Evolutionary conservation across 2,113 vertebrate species (phyloP).

Genomic region (Triplophysa tibetana): DNA sequence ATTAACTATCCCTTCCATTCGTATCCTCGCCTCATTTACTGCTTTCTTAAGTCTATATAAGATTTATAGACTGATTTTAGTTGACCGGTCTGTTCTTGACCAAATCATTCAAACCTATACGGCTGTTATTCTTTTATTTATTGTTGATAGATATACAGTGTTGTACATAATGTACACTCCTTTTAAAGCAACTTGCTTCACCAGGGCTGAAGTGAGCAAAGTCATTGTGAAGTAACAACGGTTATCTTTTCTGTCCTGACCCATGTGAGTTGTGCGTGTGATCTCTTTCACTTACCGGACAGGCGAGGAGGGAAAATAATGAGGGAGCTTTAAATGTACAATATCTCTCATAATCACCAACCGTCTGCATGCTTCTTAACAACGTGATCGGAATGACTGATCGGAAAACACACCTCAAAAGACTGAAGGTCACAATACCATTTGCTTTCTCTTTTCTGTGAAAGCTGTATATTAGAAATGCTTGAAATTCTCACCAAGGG

Average conservation of each 20-base stretch:
- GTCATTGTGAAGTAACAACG: neutral
- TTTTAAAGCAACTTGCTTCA: conserved; percentile 8
- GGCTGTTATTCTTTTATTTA: too few species aligned
- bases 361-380: conserved; percentile 23
- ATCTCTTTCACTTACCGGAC: conserved; percentile 14
- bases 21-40: too few species aligned
- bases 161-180: neutral
- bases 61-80: too few species aligned
- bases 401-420: conserved; percentile 55
- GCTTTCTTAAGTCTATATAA: too few species aligned
- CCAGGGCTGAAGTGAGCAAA: neutral
- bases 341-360: conserved; percentile 34
- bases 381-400: conserved; percentile 35
- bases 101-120: too few species aligned
- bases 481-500: conserved; percentile 1
- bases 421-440: conserved; percentile 43
- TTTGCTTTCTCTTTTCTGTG: conserved; percentile 2
- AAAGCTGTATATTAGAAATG: conserved; percentile 27
- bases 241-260: conserved; percentile 6
- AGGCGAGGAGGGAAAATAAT: conserved; percentile 17
- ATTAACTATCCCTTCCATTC: too few species aligned
- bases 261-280: conserved; percentile 23
- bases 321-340: neutral
- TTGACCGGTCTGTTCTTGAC: too few species aligned
- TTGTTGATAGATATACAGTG: too few species aligned